phyloP scores from a whole-genome alignment of 2,888 invertebrate genomes.

The Limnephilus marmoratus region DNA sequence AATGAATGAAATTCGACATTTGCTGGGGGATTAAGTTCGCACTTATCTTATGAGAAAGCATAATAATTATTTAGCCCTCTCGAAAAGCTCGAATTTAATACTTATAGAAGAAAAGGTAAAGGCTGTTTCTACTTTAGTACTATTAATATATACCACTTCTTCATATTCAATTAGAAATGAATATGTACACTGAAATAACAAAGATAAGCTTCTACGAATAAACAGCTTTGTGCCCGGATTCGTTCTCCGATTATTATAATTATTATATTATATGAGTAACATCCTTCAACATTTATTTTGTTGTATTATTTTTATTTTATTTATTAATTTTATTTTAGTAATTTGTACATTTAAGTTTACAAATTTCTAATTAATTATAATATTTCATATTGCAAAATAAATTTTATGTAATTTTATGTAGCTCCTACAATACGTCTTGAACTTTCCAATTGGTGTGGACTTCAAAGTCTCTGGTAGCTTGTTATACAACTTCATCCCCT shows the following conservation, averaged over 20 bases:
- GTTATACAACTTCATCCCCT: too few species aligned
- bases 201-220: not conserved
- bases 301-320: too few species aligned
- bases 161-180: not conserved
- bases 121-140: not conserved
- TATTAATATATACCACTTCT: not conserved
- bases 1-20: constrained; percentile 34
- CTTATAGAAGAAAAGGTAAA: not conserved
- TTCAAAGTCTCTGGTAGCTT: too few species aligned
- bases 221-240: not conserved
- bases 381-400: too few species aligned
- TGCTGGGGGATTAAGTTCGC: not conserved
- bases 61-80: not conserved
- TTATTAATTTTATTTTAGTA: too few species aligned
- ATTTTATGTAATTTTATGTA: too few species aligned
- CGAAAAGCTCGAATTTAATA: not conserved
- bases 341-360: too few species aligned
- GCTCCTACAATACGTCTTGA: too few species aligned
- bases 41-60: not conserved
- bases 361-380: too few species aligned
- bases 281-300: not conserved
- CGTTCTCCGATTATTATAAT: not conserved
- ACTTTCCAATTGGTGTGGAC: too few species aligned
- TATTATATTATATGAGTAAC: not conserved
- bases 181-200: not conserved